Base-by-base conservation (phyloP, 1,140 invertebrate genomes). In the Drosophila teissieri region DNA sequence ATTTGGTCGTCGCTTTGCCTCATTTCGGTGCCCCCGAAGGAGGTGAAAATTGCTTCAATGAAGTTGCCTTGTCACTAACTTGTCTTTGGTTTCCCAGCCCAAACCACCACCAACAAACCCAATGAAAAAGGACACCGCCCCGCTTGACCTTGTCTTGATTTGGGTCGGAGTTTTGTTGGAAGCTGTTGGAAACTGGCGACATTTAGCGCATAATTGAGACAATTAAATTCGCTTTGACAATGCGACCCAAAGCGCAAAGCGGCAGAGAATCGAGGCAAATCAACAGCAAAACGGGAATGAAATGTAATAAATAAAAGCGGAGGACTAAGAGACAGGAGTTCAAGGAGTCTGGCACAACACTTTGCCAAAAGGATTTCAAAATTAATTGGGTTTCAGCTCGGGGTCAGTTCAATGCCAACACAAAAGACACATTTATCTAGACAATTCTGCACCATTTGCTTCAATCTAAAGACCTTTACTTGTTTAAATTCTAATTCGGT, bases 161-260 rank as follows among this genome's bases (percentile, higher is more conserved):
- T 85, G 82, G 81, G 81, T 88, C 60, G 27, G 54, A 36, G 54
- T 39, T 51, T 46, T n/a, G 22, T 54, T 49, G 42, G 67, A 40
- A 70, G 42, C 65, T 52, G 42, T 19, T 72, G 44, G 54, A 63
- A 73, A 67, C 63, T 52, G 82, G 48, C 75, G 70, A 74, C 80
- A 72, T 74, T 89, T 89, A 90, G 80, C 84, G 84, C 80, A 51
- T 89, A 89, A 89, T 89, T 89, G 84, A 74, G 77, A 89, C 85
- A 89, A 89, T 89, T 89, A 89, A 89, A 89, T 90, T 80, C 77
- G 76, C 85, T 84, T 84, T 90, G 84, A 89, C 80, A 89, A 83
- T 84, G 80, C 79, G 49, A 45, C 61, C 31, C 22, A 64, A 89
- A 40, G 44, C 24, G 19, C 22, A 64, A 89, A 40, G 44, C 24